Percentiles rank a stretch among this genome's conserved stretches.
These are phyloP conservation scores for Acrossocheilus wenchowensis DNA, from an alignment of 2,797 vertebrate species.

Conservation along the genomic window DNA sequence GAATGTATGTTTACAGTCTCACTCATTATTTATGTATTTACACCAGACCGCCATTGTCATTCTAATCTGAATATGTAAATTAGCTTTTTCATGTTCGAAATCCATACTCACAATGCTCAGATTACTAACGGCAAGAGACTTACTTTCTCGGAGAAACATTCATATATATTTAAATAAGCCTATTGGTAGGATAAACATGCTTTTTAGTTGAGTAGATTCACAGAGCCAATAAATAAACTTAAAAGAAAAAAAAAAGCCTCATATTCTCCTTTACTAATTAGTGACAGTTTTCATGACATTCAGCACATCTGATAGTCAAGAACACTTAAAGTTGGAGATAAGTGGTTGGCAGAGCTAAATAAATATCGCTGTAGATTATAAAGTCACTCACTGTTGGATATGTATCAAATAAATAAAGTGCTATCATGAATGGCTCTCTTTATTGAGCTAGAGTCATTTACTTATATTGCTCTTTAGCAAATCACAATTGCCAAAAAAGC, in stretches of 20 bases:
- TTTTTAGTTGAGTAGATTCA: slow-evolving; percentile 3
- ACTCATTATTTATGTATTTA: background rate
- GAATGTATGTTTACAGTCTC: background rate
- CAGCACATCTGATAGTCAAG: slow-evolving; percentile 14
- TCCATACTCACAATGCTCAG: background rate
- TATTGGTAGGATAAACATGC: background rate
- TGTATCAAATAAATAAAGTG: slow-evolving; percentile 10
- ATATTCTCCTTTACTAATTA: background rate
- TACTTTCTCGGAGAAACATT: background rate
- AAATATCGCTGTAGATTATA: slow-evolving; percentile 15
- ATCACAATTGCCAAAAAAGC: slow-evolving; percentile 1
- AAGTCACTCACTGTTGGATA: slow-evolving; percentile 8
- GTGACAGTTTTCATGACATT: slow-evolving; percentile 2
- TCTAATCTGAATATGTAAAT: slow-evolving; percentile 1
- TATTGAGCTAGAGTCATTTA: slow-evolving; percentile 9
- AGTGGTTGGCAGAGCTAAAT: background rate
- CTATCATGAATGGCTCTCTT: background rate
- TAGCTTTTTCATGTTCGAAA: background rate
- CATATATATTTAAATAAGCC: background rate
- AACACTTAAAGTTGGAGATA: background rate
- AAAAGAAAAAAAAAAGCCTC: background rate
- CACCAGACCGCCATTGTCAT: background rate
- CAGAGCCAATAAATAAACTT: background rate
- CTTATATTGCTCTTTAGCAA: slow-evolving; percentile 4
- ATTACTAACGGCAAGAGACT: background rate